phyloP scores from a whole-genome alignment of 2,888 invertebrate species.

The Sarcophaga caerulescens region DNA sequence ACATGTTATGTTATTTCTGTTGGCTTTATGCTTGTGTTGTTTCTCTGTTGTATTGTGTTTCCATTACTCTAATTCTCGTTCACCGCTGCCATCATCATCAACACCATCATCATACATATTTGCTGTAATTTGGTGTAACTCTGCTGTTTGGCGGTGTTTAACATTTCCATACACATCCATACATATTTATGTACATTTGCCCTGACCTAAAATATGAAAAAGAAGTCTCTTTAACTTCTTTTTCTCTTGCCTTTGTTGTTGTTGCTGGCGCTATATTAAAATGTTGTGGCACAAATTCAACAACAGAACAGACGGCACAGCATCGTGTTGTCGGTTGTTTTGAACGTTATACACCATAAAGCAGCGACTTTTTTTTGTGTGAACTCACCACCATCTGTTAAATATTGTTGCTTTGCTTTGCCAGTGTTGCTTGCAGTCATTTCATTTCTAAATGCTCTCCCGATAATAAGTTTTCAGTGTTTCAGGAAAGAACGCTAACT shows the following conservation, averaged over 20 bases:
- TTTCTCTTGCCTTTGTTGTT: constrained; percentile 1
- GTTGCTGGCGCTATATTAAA: not conserved
- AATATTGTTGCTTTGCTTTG: no score
- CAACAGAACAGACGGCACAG: constrained; percentile 51
- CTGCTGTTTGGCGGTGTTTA: constrained; percentile 31
- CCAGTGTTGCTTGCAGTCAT: no score
- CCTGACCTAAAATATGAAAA: constrained; percentile 80
- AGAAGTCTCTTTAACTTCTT: constrained; percentile 72
- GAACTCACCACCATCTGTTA: no score
- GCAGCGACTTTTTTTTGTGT: not conserved
- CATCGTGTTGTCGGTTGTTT: constrained; percentile 25
- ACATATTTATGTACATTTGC: constrained; percentile 77
- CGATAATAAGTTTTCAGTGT: no score
- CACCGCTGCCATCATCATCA: constrained; percentile 13
- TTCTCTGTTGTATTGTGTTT: not conserved
- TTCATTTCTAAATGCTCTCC: no score
- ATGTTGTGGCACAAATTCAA: constrained; percentile 72
- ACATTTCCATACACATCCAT: no score
- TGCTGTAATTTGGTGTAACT: no score
- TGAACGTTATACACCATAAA: constrained; percentile 34
- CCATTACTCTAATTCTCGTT: constrained; percentile 1
- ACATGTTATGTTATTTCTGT: constrained; percentile 55
- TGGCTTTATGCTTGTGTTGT: constrained; percentile 25
- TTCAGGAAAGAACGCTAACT: no score
- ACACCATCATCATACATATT: not conserved